Conservation (phyloP, 2,797 vertebrate species). For the Macropodus opercularis region DNA sequence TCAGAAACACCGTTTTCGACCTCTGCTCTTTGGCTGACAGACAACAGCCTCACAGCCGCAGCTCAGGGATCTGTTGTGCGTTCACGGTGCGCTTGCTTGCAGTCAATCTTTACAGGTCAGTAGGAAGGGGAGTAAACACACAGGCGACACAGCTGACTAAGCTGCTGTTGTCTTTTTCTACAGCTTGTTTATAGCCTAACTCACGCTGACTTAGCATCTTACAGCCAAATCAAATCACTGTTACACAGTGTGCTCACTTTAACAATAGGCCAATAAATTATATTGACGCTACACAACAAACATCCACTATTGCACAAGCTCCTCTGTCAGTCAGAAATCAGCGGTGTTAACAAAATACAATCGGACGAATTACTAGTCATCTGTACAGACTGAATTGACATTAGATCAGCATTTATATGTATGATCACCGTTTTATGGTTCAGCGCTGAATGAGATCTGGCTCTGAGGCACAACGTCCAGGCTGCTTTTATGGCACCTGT, state of each 20-base stretch:
- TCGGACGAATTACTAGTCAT: neutral
- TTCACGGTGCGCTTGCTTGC: constrained; percentile 19
- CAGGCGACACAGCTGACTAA: constrained; percentile 36
- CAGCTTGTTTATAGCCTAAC: constrained; percentile 43
- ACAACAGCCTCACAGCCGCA: neutral
- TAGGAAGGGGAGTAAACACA: constrained; percentile 25
- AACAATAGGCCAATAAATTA: constrained; percentile 18
- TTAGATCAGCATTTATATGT: too few species aligned
- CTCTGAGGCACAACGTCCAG: neutral
- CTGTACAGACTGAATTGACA: too few species aligned
- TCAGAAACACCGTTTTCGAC: neutral
- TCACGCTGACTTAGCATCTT: constrained; percentile 50
- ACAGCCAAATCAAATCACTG: constrained; percentile 37
- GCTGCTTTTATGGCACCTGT: neutral
- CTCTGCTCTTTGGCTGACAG: constrained; percentile 8
- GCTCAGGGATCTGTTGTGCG: constrained; percentile 28
- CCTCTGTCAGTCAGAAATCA: neutral
- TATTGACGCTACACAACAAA: neutral
- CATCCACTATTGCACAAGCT: neutral
- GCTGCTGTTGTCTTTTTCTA: constrained; percentile 20
- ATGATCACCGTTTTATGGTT: too few species aligned
- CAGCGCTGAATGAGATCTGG: neutral
- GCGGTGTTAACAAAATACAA: neutral
- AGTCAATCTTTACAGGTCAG: constrained; percentile 39
- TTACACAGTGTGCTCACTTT: constrained; percentile 20